phyloP scores from a whole-genome alignment of 2,888 invertebrate genomes.

The Sceliomorpha sp. region DNA sequence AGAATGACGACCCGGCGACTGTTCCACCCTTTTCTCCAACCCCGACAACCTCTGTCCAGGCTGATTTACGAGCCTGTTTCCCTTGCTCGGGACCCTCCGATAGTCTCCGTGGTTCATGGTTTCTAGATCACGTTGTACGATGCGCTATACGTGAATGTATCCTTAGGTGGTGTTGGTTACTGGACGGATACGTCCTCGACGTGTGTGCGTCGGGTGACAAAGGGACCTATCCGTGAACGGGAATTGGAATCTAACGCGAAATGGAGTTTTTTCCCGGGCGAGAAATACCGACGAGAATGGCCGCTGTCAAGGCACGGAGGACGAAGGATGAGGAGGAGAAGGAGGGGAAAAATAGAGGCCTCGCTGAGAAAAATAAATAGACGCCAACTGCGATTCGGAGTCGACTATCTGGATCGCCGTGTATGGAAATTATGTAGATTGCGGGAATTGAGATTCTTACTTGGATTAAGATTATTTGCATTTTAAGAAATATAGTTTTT shows the following conservation, averaged over 20 bases:
- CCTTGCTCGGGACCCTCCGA: conserved; percentile 62
- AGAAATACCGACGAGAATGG: conserved; percentile 48
- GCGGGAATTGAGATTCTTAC: too few species aligned
- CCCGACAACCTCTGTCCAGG: conserved; percentile 45
- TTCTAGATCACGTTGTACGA: conserved; percentile 64
- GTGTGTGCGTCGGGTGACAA: conserved; percentile 38
- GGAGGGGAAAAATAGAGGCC: too few species aligned
- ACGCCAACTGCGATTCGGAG: too few species aligned
- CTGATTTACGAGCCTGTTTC: conserved; percentile 63
- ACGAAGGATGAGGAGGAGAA: conserved; percentile 29
- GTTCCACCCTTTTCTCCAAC: conserved; percentile 56
- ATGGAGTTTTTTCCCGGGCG: conserved; percentile 53
- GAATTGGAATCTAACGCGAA: conserved; percentile 58
- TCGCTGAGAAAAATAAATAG: too few species aligned
- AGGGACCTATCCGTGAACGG: conserved; percentile 49
- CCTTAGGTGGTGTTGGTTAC: conserved; percentile 42
- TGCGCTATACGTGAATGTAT: conserved; percentile 48
- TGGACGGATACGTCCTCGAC: conserved; percentile 37
- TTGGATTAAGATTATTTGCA: too few species aligned
- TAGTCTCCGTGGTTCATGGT: conserved; percentile 64
- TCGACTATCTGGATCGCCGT: too few species aligned
- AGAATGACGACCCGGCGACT: conserved; percentile 57
- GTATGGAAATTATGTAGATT: too few species aligned
- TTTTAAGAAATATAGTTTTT: too few species aligned
- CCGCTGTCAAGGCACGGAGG: conserved; percentile 30